These are phyloP conservation scores for Panurus biarmicus DNA, from an alignment of 2,113 vertebrate species.

Conservation along the genomic window DNA sequence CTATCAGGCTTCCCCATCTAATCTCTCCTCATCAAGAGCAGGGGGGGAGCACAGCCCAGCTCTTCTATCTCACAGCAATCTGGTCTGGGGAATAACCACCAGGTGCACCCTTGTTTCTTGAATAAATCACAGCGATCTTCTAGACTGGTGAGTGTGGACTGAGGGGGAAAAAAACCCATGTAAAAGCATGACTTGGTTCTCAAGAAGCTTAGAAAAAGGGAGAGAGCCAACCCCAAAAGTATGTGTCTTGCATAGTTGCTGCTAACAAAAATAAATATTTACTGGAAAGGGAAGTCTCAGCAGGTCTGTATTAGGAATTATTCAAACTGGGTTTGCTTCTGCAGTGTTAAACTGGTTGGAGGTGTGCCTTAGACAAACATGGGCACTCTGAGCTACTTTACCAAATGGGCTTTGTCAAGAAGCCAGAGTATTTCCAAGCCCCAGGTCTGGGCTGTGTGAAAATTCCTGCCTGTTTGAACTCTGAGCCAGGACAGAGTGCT, in stretches of 20 bases:
- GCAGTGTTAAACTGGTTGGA: neutral
- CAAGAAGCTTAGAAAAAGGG: neutral
- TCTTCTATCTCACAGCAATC: neutral
- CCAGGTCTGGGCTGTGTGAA: constrained; percentile 21
- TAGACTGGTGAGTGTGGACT: neutral
- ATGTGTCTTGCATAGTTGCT: neutral
- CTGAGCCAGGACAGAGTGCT: neutral
- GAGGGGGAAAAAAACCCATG: neutral
- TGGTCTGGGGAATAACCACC: neutral
- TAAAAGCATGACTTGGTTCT: neutral
- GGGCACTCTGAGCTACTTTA: neutral
- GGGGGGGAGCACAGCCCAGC: neutral
- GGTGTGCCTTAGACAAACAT: neutral
- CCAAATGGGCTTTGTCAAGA: neutral
- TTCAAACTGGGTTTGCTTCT: neutral
- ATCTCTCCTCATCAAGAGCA: neutral
- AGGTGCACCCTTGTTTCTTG: neutral
- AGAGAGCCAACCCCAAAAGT: neutral
- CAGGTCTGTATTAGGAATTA: neutral
- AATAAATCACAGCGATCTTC: neutral
- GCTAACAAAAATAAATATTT: neutral
- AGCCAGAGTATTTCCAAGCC: constrained; percentile 17
- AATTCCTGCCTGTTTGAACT: constrained; percentile 33
- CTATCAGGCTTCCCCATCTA: constrained; percentile 31
- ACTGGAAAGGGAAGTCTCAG: neutral